phyloP scores from a whole-genome alignment of 2,888 invertebrate genomes.

The Conomelus anceps region DNA sequence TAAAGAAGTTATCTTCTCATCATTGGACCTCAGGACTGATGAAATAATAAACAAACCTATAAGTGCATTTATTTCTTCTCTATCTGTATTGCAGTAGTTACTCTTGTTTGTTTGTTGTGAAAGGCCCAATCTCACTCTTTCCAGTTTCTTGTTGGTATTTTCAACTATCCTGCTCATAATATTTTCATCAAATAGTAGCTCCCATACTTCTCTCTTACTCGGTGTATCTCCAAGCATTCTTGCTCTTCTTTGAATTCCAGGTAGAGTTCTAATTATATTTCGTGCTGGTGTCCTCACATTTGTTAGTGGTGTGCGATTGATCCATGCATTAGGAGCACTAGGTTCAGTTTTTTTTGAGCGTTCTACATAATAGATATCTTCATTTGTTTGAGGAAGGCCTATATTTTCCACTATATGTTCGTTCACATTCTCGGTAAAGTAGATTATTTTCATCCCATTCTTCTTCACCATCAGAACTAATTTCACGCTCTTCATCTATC shows the following conservation, averaged over 20 bases:
- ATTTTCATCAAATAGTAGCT: background rate
- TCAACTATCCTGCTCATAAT: background rate
- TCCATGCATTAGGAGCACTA: constrained; percentile 13
- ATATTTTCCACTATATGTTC: too few relatives aligned
- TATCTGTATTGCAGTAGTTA: constrained; percentile 18
- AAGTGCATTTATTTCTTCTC: constrained; percentile 18
- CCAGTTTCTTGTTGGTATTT: constrained; percentile 12
- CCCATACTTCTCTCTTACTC: background rate
- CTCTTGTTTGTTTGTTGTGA: constrained; percentile 1
- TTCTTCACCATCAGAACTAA: too few relatives aligned
- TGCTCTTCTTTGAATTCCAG: constrained; percentile 6
- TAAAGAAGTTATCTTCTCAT: background rate
- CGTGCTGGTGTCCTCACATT: constrained; percentile 12
- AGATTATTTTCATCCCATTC: too few relatives aligned
- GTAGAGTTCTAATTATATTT: constrained; percentile 5
- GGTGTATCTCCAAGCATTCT: constrained; percentile 1
- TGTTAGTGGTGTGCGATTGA: background rate
- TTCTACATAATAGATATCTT: constrained; percentile 9
- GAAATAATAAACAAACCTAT: constrained; percentile 17
- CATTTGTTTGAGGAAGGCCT: too few relatives aligned
- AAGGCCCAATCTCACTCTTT: background rate
- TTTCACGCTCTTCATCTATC: too few relatives aligned
- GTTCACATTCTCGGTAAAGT: too few relatives aligned
- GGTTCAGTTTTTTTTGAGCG: constrained; percentile 10
- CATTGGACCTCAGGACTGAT: background rate